Evolutionary conservation across 2,797 vertebrate species (phyloP), one percentile per base, ranked within the genome.

Genomic region (Neoniphon sammara): DNA sequence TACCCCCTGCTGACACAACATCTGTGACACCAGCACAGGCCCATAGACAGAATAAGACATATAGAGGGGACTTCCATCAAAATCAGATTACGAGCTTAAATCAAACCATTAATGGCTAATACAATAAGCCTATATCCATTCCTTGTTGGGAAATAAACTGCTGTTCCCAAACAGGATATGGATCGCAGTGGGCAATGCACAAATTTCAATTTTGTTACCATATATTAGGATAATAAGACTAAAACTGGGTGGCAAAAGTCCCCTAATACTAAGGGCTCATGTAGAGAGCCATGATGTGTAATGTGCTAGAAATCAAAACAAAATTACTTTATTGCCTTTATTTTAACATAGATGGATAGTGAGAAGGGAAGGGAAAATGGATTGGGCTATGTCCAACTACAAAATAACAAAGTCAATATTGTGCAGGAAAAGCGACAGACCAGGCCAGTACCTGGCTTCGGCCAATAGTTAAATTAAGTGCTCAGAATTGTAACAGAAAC

Each of bases 1-100:
- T 8, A 60, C 15, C 36, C 31, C 36, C 54, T 75, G 70, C 77
- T 83, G 72, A 73, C 75, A 50, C 46, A 36, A 79, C 78, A 81
- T 80, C 72, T 72, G 80, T 36, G 73, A 70, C 58, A 47, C 20
- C 55, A 42, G 39, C 61, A 23, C 25, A 77, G 66, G 12, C 31
- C 67, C 46, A 65, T 25, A 9, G 63, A 21, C 62, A 62, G 66
- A 63, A 60, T 7, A 56, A 25, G 56, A 58, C 25, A n/a, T 50
- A 42, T 60, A 25, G 64, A 54, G 56, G 56, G 52, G 61, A 52
- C 30, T 25, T 25, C 44, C 30, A 47, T 30, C 36, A 66, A 59
- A 34, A 69, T 34, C 10, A 49, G 9, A 63, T 20, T 46, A 46
- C 63, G 15, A 34, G 58, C 73, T 78, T 62, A 17, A 85, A 68